Evolutionary conservation across 2,797 vertebrate genomes (phyloP).

Genomic region (Loris lydekkerianus): DNA sequence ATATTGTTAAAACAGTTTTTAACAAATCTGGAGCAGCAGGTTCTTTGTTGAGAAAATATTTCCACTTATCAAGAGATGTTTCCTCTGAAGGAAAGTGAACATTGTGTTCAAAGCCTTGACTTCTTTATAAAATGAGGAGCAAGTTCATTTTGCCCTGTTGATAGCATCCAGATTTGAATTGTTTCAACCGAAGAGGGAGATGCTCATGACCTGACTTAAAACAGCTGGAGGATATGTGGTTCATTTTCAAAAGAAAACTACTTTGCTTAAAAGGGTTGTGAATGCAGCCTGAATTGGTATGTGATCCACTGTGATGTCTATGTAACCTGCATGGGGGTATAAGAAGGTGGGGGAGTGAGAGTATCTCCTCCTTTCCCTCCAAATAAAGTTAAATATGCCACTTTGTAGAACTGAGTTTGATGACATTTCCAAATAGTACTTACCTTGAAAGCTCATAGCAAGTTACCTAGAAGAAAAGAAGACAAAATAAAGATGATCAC

Average conservation of each 20-base stretch:
- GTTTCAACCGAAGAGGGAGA: conserved; percentile 50
- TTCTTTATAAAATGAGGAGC: conserved; percentile 44
- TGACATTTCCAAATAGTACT: conserved; percentile 50
- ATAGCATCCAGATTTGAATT: conserved; percentile 48
- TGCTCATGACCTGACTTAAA: neutral
- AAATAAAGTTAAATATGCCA: neutral
- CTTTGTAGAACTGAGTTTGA: neutral
- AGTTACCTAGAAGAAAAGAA: conserved; percentile 27
- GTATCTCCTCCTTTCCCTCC: neutral
- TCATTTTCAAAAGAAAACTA: conserved; percentile 34
- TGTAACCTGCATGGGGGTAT: neutral
- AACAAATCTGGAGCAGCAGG: conserved; percentile 64
- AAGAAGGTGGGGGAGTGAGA: neutral
- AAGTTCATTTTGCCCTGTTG: conserved; percentile 45
- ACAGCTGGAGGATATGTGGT: conserved; percentile 9
- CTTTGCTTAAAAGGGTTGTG: conserved; percentile 1
- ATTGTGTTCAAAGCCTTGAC: conserved; percentile 68
- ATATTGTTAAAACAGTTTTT: conserved; percentile 56
- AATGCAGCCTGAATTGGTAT: neutral
- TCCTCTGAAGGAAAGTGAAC: conserved; percentile 70
- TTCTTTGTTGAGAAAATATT: conserved; percentile 77
- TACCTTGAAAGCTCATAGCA: conserved; percentile 39
- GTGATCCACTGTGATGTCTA: too few species aligned
- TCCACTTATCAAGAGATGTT: conserved; percentile 74
- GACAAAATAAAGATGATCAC: conserved; percentile 21